Conservation (phyloP, 2,888 invertebrate species). For the Nomada ruficornis region DNA sequence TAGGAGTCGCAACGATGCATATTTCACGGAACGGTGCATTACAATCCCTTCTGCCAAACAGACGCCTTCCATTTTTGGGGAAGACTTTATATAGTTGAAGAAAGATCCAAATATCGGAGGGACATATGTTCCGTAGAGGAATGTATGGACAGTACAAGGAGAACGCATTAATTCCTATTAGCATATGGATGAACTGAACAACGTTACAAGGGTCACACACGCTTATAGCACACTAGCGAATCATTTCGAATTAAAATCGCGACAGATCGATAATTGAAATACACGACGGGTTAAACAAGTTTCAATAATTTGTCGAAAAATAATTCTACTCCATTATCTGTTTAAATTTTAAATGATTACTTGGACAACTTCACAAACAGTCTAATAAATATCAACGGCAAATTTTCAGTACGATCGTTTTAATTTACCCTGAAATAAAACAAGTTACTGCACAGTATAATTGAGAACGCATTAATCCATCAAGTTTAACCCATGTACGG, state of each 20-base stretch:
- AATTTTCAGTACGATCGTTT: too few species aligned
- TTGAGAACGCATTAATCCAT: too few species aligned
- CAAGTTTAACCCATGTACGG: too few species aligned
- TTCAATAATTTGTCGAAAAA: slow-evolving; percentile 17
- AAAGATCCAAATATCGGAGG: slow-evolving; percentile 27
- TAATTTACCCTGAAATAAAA: too few species aligned
- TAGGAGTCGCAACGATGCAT: background rate
- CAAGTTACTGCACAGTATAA: too few species aligned
- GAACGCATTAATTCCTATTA: slow-evolving; percentile 62
- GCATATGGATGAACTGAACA: slow-evolving; percentile 57
- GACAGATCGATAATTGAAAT: slow-evolving; percentile 46
- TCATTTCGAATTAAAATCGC: slow-evolving; percentile 58
- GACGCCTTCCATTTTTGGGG: background rate
- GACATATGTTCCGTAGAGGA: slow-evolving; percentile 17
- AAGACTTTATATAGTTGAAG: background rate
- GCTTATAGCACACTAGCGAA: background rate
- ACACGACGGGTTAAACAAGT: background rate
- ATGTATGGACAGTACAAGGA: slow-evolving; percentile 36
- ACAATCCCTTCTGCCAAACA: background rate
- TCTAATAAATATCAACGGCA: too few species aligned
- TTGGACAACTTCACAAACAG: too few species aligned
- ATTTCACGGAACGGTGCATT: slow-evolving; percentile 1
- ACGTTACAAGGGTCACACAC: slow-evolving; percentile 40
- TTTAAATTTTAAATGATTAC: background rate
- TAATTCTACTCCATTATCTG: slow-evolving; percentile 8